A percentile compares a stretch with the other conserved stretches of the same genome.
Evolutionary conservation across 2,113 vertebrate genomes (phyloP).

Genomic region (Sorex araneus): DNA sequence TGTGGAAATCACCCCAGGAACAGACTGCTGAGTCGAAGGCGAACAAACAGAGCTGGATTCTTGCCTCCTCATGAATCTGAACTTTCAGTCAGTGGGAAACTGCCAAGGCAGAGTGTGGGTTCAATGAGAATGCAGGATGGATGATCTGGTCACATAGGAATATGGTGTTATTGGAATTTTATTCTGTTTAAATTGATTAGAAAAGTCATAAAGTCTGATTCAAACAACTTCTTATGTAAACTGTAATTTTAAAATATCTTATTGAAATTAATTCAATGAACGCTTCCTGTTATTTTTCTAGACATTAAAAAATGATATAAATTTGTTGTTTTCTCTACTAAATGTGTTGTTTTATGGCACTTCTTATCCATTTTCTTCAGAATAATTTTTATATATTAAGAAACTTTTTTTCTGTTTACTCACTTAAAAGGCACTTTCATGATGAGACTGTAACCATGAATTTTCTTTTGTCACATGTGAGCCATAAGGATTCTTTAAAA

Average conservation of each 20-base stretch:
- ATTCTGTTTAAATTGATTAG: slow-evolving; percentile 60
- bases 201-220: background rate
- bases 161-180: slow-evolving; percentile 22
- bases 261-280: background rate
- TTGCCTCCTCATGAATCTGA: slow-evolving; percentile 79
- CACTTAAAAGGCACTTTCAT: background rate
- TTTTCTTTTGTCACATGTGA: background rate
- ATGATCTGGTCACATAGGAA: slow-evolving; percentile 55
- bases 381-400: background rate
- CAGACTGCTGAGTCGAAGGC: slow-evolving; percentile 74
- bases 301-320: background rate
- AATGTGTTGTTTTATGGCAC: background rate
- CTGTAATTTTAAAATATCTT: background rate
- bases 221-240: background rate
- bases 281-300: background rate
- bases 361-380: background rate
- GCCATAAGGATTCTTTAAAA: too few species aligned
- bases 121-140: background rate
- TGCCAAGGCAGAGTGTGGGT: slow-evolving; percentile 64
- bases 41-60: slow-evolving; percentile 69
- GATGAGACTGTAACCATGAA: background rate
- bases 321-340: background rate
- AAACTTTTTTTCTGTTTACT: background rate
- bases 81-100: slow-evolving; percentile 66
- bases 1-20: slow-evolving; percentile 81